Evolutionary conservation across 2,888 invertebrate species (phyloP).

Genomic region (Dasysyrphus albostriatus): DNA sequence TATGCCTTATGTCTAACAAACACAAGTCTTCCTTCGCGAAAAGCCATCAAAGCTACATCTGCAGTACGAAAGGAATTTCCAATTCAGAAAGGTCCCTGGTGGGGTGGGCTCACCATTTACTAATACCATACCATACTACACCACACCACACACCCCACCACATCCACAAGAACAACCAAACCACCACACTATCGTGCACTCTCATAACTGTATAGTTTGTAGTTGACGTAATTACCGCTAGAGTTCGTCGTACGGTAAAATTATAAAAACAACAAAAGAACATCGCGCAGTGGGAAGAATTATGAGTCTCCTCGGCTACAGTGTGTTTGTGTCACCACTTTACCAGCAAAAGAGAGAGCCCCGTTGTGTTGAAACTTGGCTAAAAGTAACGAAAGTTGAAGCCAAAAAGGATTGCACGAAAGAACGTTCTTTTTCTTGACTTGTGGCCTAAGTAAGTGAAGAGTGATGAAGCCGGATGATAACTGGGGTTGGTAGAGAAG

Average conservation of each 20-base stretch:
- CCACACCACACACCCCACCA: neutral
- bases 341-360: constrained; percentile 3
- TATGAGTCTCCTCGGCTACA: constrained; percentile 45
- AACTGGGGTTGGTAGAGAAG: constrained; percentile 28
- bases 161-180: constrained; percentile 1
- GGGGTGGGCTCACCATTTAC: constrained; percentile 4
- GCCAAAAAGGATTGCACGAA: constrained; percentile 42
- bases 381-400: constrained; percentile 62
- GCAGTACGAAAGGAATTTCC: constrained; percentile 64
- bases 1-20: constrained; percentile 17
- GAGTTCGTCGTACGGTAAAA: constrained; percentile 83
- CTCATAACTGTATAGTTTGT: constrained; percentile 84
- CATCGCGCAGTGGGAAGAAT: constrained; percentile 30
- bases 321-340: constrained; percentile 3
- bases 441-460: neutral
- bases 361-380: constrained; percentile 22
- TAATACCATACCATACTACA: neutral
- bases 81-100: constrained; percentile 59
- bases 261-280: constrained; percentile 79
- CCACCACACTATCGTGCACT: constrained; percentile 55
- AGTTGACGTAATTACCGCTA: constrained; percentile 84
- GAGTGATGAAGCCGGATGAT: neutral
- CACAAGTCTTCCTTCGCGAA: constrained; percentile 34
- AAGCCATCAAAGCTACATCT: constrained; percentile 20
- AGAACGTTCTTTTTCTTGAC: constrained; percentile 42